phyloP scores from a whole-genome alignment of 2,113 vertebrate species.

The Hemicordylus capensis region DNA sequence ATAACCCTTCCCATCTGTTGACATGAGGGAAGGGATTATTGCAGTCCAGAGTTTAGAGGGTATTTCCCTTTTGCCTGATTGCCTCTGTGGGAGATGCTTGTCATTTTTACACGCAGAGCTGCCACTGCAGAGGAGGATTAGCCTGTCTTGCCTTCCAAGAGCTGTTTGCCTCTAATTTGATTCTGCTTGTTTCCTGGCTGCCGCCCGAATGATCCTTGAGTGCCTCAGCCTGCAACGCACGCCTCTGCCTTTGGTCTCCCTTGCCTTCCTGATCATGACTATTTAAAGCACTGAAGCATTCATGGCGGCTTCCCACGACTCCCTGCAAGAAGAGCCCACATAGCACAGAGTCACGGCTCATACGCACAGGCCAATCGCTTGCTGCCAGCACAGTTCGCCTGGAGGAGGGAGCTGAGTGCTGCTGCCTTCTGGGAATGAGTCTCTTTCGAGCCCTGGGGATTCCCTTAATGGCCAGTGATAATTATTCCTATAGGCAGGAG shows the following conservation, averaged over 20 bases:
- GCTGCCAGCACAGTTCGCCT: neutral
- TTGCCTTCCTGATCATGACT: neutral
- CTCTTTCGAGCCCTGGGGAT: neutral
- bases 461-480: neutral
- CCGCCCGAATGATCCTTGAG: neutral
- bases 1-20: conserved; percentile 20
- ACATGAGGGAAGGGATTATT: neutral
- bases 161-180: neutral
- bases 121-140: neutral
- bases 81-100: conserved; percentile 1
- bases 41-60: conserved; percentile 4
- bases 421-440: neutral
- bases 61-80: conserved; percentile 17
- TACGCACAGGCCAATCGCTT: neutral
- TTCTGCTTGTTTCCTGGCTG: neutral
- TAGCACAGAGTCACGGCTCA: neutral
- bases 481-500: neutral
- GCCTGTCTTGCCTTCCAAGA: neutral
- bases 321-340: neutral
- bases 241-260: neutral
- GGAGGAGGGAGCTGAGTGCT: neutral
- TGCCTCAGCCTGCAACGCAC: neutral
- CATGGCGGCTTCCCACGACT: neutral
- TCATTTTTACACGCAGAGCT: conserved; percentile 6
- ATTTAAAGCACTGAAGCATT: neutral